These are phyloP conservation scores for Gadus chalcogrammus DNA, from an alignment of 2,113 vertebrate genomes.

Conservation along the genomic window DNA sequence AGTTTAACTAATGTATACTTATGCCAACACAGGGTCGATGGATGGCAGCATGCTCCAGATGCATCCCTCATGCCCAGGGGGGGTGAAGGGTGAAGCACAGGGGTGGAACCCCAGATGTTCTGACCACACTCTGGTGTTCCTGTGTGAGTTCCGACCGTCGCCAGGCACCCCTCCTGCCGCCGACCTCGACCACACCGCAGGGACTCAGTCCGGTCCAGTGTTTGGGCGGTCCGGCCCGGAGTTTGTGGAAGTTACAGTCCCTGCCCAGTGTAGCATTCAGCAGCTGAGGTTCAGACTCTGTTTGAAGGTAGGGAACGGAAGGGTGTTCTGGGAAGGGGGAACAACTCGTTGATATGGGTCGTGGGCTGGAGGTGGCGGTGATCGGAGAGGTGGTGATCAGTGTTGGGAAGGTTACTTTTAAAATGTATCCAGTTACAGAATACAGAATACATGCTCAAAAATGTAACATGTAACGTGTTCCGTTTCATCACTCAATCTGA, in stretches of 20 bases:
- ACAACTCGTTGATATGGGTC: no score
- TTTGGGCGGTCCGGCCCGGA: not conserved
- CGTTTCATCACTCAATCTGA: no score
- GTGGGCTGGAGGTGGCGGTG: no score
- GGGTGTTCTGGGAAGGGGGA: no score
- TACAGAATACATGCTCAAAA: no score
- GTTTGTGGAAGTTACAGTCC: conserved; percentile 57
- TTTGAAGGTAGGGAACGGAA: conserved; percentile 40
- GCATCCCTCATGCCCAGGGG: not conserved
- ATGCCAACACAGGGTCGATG: conserved; percentile 25
- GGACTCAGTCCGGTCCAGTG: not conserved
- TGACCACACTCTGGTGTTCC: conserved; percentile 61
- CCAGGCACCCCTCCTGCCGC: not conserved
- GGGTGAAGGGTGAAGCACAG: not conserved
- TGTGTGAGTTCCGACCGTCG: conserved; percentile 55
- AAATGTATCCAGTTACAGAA: no score
- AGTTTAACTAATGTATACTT: no score
- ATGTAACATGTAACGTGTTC: no score
- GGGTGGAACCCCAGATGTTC: conserved; percentile 8
- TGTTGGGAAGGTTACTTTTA: no score
- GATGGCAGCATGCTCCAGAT: conserved; percentile 14
- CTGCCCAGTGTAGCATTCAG: conserved; percentile 66
- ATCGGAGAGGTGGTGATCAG: no score
- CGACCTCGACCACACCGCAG: conserved; percentile 15
- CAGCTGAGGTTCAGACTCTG: conserved; percentile 69